Conservation (phyloP, 2,113 vertebrate species). For the Donacobius atricapilla region DNA sequence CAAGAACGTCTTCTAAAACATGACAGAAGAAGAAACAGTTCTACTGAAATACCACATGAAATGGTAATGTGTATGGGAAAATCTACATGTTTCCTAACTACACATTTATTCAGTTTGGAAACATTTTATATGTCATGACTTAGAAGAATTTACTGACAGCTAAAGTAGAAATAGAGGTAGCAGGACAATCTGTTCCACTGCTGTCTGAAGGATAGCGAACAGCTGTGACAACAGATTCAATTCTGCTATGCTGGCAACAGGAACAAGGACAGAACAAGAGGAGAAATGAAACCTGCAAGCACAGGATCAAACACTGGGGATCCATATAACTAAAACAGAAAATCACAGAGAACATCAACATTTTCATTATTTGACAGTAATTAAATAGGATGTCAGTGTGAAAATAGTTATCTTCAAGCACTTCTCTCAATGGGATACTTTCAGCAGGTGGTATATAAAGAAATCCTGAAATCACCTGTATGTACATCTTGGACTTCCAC, state of each 20-base stretch:
- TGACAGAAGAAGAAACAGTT: neutral
- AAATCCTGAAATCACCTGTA: neutral
- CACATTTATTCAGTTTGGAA: neutral
- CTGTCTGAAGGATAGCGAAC: neutral
- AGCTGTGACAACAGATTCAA: neutral
- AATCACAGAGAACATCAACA: neutral
- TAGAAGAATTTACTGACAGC: neutral
- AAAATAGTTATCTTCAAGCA: neutral
- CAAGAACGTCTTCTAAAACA: neutral
- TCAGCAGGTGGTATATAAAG: neutral
- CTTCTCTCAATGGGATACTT: neutral
- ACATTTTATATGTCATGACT: neutral
- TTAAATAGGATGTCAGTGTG: neutral
- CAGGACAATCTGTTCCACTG: neutral
- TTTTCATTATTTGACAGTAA: neutral
- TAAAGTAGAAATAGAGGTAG: neutral
- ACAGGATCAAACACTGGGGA: neutral
- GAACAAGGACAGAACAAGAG: neutral
- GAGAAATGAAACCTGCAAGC: neutral
- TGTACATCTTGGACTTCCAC: accelerated
- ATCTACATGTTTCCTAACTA: neutral
- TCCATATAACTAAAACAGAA: neutral
- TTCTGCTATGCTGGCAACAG: neutral
- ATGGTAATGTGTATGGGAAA: neutral
- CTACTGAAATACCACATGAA: neutral